phyloP scores from a whole-genome alignment of 2,797 vertebrate species.

The Sebastes diploproa region DNA sequence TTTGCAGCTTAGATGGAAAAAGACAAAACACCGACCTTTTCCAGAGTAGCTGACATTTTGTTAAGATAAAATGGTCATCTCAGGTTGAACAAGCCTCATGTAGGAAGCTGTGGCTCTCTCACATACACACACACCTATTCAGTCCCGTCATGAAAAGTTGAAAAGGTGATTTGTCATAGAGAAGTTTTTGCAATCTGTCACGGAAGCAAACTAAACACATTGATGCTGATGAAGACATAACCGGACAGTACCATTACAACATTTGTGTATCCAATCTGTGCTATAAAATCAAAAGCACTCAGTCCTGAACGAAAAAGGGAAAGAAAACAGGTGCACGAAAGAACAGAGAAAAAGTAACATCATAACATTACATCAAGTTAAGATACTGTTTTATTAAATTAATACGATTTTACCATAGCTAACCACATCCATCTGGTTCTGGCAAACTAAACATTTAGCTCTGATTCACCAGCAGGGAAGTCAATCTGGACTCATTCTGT shows the following conservation, averaged over 20 bases:
- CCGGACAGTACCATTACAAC: neutral
- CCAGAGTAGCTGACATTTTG: neutral
- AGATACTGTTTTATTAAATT: neutral
- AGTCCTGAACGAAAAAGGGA: neutral
- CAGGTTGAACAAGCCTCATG: neutral
- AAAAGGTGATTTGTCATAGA: neutral
- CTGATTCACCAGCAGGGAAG: slow-evolving; percentile 44
- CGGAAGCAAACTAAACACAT: neutral
- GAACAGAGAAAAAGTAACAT: neutral
- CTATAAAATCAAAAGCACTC: neutral
- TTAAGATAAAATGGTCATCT: neutral
- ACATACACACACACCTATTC: neutral
- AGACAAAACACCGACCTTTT: slow-evolving; percentile 18
- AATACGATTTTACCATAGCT: neutral
- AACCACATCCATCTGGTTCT: slow-evolving; percentile 18
- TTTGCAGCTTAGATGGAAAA: neutral
- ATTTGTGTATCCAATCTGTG: neutral
- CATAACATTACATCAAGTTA: neutral
- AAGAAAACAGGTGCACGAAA: neutral
- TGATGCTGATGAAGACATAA: neutral
- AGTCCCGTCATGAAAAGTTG: neutral
- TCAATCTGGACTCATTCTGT: slow-evolving; percentile 49
- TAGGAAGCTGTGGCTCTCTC: neutral
- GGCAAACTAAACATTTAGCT: slow-evolving; percentile 22
- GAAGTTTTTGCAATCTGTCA: neutral